Evolutionary conservation across 2,888 invertebrate species (phyloP).

Genomic region (Lasioglossum lativentre): DNA sequence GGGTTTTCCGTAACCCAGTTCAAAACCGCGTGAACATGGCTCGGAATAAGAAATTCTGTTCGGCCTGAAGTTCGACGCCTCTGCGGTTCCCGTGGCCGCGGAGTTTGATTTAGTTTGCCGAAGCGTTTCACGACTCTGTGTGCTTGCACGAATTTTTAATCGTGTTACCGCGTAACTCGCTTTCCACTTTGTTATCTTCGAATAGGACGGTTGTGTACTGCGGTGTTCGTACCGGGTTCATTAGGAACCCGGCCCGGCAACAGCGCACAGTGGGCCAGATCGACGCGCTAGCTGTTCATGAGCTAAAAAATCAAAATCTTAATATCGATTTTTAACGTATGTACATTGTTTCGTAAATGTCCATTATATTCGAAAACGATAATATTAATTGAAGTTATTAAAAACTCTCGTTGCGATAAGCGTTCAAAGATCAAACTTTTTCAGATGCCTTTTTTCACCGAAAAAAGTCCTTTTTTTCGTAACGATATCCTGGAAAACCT

Average conservation of each 20-base stretch:
- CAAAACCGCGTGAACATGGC: not conserved
- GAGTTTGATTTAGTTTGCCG: not conserved
- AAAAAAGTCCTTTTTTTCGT: too few species aligned
- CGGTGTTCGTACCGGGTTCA: slow-evolving; percentile 6
- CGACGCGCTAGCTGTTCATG: too few species aligned
- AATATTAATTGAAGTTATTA: too few species aligned
- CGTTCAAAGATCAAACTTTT: too few species aligned
- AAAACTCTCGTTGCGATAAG: too few species aligned
- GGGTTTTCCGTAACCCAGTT: slow-evolving; percentile 12
- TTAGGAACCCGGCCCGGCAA: slow-evolving; percentile 24
- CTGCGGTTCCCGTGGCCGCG: not conserved
- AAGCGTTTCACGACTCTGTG: not conserved
- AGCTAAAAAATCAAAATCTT: too few species aligned
- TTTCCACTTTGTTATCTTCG: not conserved
- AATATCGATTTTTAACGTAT: too few species aligned
- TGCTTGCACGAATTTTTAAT: not conserved
- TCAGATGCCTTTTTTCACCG: too few species aligned
- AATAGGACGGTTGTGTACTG: not conserved
- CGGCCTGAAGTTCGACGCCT: not conserved
- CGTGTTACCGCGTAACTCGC: not conserved
- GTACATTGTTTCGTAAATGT: too few species aligned
- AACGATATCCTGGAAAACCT: too few species aligned
- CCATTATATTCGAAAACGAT: too few species aligned
- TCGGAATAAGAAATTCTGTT: slow-evolving; percentile 1
- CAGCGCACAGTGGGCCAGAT: too few species aligned